phyloP scores from a whole-genome alignment of 2,113 vertebrate genomes.

The Phoenicopterus ruber region DNA sequence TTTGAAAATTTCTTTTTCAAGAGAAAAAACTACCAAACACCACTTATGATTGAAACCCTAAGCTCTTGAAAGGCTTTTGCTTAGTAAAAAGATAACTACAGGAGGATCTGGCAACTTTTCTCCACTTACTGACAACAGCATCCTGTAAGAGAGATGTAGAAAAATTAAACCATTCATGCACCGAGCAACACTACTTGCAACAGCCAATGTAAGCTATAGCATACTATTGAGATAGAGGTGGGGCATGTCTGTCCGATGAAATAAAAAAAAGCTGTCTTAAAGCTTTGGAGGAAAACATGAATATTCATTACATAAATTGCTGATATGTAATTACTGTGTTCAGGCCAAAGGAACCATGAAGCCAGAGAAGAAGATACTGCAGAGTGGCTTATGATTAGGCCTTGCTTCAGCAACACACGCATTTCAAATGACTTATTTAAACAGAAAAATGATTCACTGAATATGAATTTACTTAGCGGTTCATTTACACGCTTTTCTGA shows the following conservation, averaged over 20 bases:
- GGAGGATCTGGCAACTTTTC: neutral
- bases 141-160: constrained; percentile 26
- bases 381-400: constrained; percentile 15
- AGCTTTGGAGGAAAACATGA: constrained; percentile 23
- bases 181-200: neutral
- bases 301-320: constrained; percentile 22
- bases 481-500: neutral
- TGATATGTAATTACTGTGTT: neutral
- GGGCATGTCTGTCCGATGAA: neutral
- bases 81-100: neutral
- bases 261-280: neutral
- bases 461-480: neutral
- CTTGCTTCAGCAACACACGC: neutral
- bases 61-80: neutral
- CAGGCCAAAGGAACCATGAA: constrained; percentile 33
- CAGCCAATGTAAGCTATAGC: constrained; percentile 52
- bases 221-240: neutral
- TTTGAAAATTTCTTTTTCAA: neutral
- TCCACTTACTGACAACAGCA: constrained; percentile 19
- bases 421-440: neutral
- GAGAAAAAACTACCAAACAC: neutral
- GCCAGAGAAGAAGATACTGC: constrained; percentile 25
- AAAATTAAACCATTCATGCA: constrained; percentile 31
- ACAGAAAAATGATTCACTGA: neutral
- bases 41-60: neutral